Percentiles rank a stretch among this genome's conserved stretches.
Evolutionary conservation across 2,113 vertebrate genomes (phyloP).

Genomic region (Ramphastos sulfuratus): DNA sequence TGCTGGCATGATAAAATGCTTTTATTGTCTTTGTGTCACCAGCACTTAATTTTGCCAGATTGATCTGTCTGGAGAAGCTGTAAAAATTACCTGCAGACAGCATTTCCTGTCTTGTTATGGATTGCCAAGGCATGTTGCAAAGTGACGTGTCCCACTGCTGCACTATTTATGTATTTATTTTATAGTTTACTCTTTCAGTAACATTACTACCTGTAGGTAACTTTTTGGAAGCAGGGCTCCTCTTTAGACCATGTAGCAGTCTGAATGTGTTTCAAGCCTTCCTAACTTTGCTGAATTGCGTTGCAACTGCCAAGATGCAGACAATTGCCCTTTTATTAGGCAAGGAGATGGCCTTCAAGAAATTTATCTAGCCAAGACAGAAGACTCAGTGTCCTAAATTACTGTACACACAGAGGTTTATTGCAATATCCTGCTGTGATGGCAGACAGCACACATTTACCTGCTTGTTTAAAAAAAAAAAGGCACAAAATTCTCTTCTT

Average conservation of each 20-base stretch:
- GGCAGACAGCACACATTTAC: not conserved
- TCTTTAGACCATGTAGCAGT: not conserved
- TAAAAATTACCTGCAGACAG: not conserved
- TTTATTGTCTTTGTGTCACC: constrained; percentile 23
- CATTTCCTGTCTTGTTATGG: not conserved
- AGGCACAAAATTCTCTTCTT: not conserved
- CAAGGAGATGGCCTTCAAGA: not conserved
- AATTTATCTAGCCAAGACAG: not conserved
- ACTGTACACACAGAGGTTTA: not conserved
- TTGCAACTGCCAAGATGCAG: not conserved
- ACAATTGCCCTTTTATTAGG: not conserved
- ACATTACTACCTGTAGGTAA: not conserved
- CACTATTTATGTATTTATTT: not conserved
- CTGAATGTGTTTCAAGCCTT: not conserved
- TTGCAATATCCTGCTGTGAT: not conserved
- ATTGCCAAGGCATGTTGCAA: not conserved
- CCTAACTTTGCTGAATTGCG: not conserved
- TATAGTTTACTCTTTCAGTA: not conserved
- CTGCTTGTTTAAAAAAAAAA: not conserved
- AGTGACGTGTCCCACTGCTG: not conserved
- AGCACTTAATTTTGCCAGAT: constrained; percentile 24
- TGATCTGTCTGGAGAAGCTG: constrained; percentile 26
- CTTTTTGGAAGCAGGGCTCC: not conserved
- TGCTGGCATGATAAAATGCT: not conserved
- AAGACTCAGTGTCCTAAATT: not conserved